Base-by-base conservation (phyloP, 2,113 vertebrate genomes). In the Albula goreensis region DNA sequence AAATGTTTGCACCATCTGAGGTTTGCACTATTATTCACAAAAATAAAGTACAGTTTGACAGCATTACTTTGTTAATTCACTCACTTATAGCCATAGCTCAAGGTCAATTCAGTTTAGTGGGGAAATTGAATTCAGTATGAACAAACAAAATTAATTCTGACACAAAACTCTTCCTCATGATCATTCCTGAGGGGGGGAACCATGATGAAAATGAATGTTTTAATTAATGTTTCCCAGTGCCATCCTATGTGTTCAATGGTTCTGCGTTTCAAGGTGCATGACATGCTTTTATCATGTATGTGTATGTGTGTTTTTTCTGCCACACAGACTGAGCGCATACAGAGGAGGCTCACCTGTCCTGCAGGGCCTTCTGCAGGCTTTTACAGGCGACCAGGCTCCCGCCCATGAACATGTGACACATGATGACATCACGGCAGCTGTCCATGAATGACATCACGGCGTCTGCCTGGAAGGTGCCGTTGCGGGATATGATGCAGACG, bases 401-500 rank as follows among this genome's bases (percentile, higher is more conserved):
- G 2, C 97, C 97, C 70, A 96, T 97, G 89, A 99, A 99, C 96
- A 99, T 96, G 94, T 99, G 98, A 90, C 97, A 99, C 96, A 98
- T 95, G 88, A 97, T 83, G 51, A 99, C 93, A 0, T 94, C 93
- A 57, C 88, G 85, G 91, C 97, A 98, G 86, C 83, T 94, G 88
- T 95, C 94, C 96, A 99, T 95, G 93, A 99, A 99, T 88, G 92
- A 91, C 90, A 96, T 94, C 85, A 96, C 94, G 0, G 97, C 97
- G 0, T 96, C 91, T 0, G 96, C 92, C 92, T 98, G 97, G 70
- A 99, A 97, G n/a, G 96, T 98, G 78, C 98, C 98, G 0, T 96
- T 96, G 87, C 97, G 97, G 5, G 98, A 99, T 81, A 99, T 95
- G 66, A 99, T 94, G 93, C 98, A 99, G 88, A 99, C 92, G 0